Evolutionary conservation across 2,113 vertebrate genomes (phyloP), one percentile per base, ranked within the genome.

Genomic region (Rhagologus leucostigma): DNA sequence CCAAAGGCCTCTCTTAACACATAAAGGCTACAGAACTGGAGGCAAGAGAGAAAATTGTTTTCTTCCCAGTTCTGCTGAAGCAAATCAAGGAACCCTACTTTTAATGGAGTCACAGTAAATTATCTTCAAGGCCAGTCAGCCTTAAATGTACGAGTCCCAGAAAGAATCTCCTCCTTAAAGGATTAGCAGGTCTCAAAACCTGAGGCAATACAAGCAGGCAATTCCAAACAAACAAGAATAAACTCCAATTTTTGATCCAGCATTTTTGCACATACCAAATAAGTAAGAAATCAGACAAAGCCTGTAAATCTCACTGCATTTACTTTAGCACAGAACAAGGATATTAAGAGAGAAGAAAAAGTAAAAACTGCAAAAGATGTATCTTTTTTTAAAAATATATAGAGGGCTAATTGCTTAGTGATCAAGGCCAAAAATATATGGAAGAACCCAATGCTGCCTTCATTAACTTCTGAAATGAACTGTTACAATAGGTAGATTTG

Each of bases 101-200:
- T 62, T 60, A 78, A 52, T 21, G 29, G 33, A 76, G 23, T 52
- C 29, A 64, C 29, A 75, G 47, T 26, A 60, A 50, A 22, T 57
- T 50, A 49, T 29, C 57, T 91, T 82, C 37, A 87, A 75, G 35
- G 37, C 10, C 41, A 60, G 32, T 21, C 46, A 68, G 24, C n/a
- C 27, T 71, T 64, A 75, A 77, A 39, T 24, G 20, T 41, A 3
- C 0, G 0, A 64, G 17, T 57, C 8, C 62, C 73, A 24, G 4
- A 47, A 78, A 47, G 42, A 69, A 73, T n/a, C 57, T 68, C 32
- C 30, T 83, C 59, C 41, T 53, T 46, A 44, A 21, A 96, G n/a
- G 35, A 84, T 63, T 5, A 89, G 35, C 39, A 84, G 19, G 55
- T 77, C 68, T 86, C 60, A 59, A 74, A 77, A 67, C 59, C 77